Conservation (phyloP, 2,888 invertebrate species). For the Mythimna lalbum region DNA sequence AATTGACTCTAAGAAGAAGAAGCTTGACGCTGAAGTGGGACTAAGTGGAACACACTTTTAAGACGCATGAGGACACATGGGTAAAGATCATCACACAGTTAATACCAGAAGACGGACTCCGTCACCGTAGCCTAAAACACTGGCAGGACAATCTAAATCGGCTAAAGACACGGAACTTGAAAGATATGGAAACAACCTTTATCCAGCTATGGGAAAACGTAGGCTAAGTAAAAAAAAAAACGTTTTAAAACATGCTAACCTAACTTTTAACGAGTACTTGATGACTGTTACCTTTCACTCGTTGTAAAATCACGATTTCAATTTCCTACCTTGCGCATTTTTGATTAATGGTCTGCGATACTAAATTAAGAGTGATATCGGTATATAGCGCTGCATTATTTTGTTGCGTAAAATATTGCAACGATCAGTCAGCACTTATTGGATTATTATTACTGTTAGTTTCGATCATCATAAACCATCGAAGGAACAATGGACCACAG, state of each 20-base stretch:
- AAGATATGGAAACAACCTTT: no score
- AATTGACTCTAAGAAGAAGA: no score
- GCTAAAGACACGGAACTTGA: no score
- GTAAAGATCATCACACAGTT: no score
- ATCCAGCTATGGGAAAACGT: no score
- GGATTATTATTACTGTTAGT: conserved; percentile 35
- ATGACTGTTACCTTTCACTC: conserved; percentile 55
- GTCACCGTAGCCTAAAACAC: no score
- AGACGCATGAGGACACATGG: no score
- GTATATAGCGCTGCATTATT: conserved; percentile 35
- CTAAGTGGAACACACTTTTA: no score
- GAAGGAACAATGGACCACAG: conserved; percentile 2
- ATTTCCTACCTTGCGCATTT: conserved; percentile 54
- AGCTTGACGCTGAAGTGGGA: no score
- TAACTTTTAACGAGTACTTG: conserved; percentile 49
- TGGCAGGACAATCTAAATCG: no score
- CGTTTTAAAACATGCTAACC: neutral
- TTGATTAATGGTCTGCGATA: conserved; percentile 60
- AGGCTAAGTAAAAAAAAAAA: no score
- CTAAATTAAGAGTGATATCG: conserved; percentile 61
- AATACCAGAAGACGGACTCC: no score
- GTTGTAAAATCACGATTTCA: conserved; percentile 60
- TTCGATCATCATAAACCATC: conserved; percentile 5
- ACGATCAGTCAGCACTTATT: conserved; percentile 32
- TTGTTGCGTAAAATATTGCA: conserved; percentile 55